Base-by-base conservation (phyloP, 2,797 vertebrate species). In the Otolemur crassicaudatus region DNA sequence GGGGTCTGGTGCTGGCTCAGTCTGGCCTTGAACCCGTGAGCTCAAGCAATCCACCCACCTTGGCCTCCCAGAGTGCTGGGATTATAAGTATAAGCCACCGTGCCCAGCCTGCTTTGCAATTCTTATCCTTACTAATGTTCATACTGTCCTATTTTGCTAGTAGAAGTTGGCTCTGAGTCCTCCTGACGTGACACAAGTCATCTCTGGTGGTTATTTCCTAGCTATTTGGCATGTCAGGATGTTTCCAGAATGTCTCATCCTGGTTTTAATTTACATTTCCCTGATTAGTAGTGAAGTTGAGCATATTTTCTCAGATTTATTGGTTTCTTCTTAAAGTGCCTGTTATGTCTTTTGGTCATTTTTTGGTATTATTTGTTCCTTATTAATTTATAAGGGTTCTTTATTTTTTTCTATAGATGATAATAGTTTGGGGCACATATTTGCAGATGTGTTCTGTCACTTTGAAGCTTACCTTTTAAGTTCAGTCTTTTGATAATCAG, bases 271-370 rank as follows among this genome's bases (percentile, higher is more conserved):
- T 89, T 90, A 46, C 13, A 25, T 95, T 95, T 86, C 43, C 58
- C 73, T 95, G 65, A 81, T 83, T 65, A 29, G 43, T 43, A 88
- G 75, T 75, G 65, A 84, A 11, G 46, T 84, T 88, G 40, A 87
- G 19, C 58, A 75, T 91, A 53, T 94, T 95, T 88, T 88, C 72
- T 75, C 65, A 69, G 61, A 37, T 86, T 77, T 86, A 37, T 89
- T 91, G 91, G n/a, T 75, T 94, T 93, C 82, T 91, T 87, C 80
- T 88, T 89, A 46, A 95, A 91, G 58, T 43, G 2, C 34, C 29
- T 77, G 22, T 76, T 94, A 22, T 90, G 29, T 87, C 72, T 84
- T 93, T 87, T 90, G 85, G 46, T 7, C 58, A 80, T 89, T 91
- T 91, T 88, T 90, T 90, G 19, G 20, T 83, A 53, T 92, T 19